Conservation (phyloP, 2,888 invertebrate genomes). For the Gymnoscelis rufifasciata region DNA sequence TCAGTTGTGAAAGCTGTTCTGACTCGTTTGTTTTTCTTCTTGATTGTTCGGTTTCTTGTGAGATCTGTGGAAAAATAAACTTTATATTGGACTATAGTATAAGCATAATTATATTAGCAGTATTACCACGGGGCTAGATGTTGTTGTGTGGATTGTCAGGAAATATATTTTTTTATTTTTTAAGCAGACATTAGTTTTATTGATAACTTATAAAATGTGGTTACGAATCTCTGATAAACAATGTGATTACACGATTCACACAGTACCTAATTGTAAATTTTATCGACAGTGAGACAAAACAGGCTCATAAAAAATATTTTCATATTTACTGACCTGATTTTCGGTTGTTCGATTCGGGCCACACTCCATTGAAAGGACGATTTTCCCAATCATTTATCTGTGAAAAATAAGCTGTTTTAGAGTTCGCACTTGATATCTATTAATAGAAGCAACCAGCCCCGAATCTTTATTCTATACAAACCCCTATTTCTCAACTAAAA, state of each 20-base stretch:
- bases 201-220: no score
- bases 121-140: no score
- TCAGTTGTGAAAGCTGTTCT: slow-evolving; percentile 86
- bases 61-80: no score
- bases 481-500: neutral
- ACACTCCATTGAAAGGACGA: slow-evolving; percentile 43
- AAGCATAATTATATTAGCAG: neutral
- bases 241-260: no score
- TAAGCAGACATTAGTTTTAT: no score
- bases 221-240: no score
- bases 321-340: slow-evolving; percentile 40
- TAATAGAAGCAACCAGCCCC: neutral
- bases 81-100: neutral
- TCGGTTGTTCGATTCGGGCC: slow-evolving; percentile 38
- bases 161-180: no score
- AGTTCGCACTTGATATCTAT: neutral
- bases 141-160: no score
- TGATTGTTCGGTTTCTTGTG: slow-evolving; percentile 38
- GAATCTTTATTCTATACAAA: neutral
- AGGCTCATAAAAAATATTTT: no score
- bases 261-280: no score
- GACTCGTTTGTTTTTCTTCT: slow-evolving; percentile 77
- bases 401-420: slow-evolving; percentile 17
- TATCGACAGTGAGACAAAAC: no score
- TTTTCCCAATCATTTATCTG: slow-evolving; percentile 55